Evolutionary conservation across 2,797 vertebrate species (phyloP).

Genomic region (Trichosurus vulpecula): DNA sequence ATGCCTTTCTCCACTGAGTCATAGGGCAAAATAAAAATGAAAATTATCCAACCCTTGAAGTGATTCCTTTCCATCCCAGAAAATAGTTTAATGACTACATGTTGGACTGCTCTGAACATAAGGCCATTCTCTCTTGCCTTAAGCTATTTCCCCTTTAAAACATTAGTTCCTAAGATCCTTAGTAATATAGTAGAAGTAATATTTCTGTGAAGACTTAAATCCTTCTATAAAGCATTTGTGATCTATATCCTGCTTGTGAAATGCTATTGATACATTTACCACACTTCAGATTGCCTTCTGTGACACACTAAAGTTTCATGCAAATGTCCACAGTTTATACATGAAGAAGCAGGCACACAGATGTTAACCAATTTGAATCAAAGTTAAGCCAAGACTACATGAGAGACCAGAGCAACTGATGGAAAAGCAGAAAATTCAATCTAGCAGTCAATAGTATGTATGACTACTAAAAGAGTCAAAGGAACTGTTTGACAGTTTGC

Average conservation of each 20-base stretch:
- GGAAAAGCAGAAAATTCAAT: neutral
- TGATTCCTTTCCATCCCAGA: slow-evolving; percentile 19
- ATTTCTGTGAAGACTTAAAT: slow-evolving; percentile 7
- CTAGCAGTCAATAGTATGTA: neutral
- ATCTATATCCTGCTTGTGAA: neutral
- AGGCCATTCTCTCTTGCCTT: neutral
- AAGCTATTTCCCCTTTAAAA: slow-evolving; percentile 17
- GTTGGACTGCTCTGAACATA: slow-evolving; percentile 24
- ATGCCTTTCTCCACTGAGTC: slow-evolving; percentile 20
- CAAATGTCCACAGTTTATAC: slow-evolving; percentile 22
- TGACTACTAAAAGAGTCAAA: slow-evolving; percentile 8
- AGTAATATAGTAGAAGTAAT: neutral
- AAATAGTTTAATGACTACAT: slow-evolving; percentile 19
- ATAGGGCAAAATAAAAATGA: neutral
- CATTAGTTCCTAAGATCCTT: slow-evolving; percentile 17
- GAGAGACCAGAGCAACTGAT: neutral
- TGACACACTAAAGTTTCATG: neutral
- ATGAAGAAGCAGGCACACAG: slow-evolving; percentile 1
- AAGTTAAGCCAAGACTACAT: neutral
- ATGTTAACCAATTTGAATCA: neutral
- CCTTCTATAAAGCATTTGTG: neutral
- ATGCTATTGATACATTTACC: neutral
- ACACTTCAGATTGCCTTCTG: neutral
- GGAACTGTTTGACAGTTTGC: neutral
- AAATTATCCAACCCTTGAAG: neutral